These are phyloP conservation scores for Harmothoe impar DNA, from an alignment of 2,888 invertebrate species.

Conservation along the genomic window DNA sequence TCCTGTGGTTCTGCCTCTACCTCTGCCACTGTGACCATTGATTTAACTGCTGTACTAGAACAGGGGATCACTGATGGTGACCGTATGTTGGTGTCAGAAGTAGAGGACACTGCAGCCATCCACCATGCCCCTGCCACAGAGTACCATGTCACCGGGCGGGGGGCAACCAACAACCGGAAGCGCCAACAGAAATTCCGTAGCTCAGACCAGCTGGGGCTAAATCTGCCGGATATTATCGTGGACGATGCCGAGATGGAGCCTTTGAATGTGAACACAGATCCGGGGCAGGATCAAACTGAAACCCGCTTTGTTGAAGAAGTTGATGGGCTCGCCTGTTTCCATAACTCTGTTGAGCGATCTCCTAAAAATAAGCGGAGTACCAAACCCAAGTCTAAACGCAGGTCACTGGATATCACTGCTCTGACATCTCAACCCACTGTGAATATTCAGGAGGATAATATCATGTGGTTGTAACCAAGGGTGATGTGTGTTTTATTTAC, in stretches of 20 bases:
- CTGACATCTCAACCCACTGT: not conserved
- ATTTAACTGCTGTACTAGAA: not conserved
- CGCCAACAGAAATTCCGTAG: not conserved
- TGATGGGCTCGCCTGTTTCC: not conserved
- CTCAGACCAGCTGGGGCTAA: not conserved
- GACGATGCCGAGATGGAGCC: conserved; percentile 56
- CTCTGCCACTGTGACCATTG: not conserved
- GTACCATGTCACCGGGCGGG: conserved; percentile 24
- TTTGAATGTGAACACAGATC: not conserved
- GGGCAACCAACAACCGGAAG: not conserved
- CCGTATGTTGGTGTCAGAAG: too few species aligned
- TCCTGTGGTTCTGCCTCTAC: not conserved
- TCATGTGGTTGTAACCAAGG: conserved; percentile 46
- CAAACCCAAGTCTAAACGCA: not conserved
- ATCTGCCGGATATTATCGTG: conserved; percentile 18
- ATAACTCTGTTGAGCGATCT: conserved; percentile 22
- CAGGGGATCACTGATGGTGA: not conserved
- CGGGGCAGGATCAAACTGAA: not conserved
- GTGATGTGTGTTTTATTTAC: not conserved
- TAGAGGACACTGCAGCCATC: too few species aligned
- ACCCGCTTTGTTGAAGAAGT: conserved; percentile 1
- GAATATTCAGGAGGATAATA: conserved; percentile 1
- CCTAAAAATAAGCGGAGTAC: not conserved
- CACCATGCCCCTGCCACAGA: conserved; percentile 44
- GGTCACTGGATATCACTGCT: not conserved